phyloP scores from a whole-genome alignment of 2,797 vertebrate genomes.

The Falco berigora region DNA sequence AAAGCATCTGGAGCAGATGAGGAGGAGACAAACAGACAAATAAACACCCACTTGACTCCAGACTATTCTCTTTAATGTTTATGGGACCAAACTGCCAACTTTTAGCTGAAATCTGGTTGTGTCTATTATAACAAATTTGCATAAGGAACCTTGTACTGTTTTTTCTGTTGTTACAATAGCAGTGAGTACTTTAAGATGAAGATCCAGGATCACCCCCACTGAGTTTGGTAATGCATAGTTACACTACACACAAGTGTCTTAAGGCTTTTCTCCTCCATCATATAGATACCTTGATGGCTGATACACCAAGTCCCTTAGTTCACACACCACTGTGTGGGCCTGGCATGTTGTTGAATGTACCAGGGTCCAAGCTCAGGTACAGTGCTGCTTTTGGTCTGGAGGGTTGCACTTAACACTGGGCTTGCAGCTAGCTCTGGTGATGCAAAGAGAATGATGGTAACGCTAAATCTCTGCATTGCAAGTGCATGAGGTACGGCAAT shows the following conservation, averaged over 20 bases:
- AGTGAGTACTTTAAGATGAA: neutral
- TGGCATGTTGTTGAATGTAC: fast-evolving
- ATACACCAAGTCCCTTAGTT: neutral
- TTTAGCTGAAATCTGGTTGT: neutral
- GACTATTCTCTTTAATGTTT: neutral
- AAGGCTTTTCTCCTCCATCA: neutral
- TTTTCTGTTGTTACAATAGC: neutral
- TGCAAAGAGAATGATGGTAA: neutral
- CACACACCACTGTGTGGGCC: neutral
- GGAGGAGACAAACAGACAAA: neutral
- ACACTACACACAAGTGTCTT: neutral
- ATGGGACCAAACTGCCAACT: neutral
- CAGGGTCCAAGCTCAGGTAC: neutral
- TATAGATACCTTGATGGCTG: too few species aligned
- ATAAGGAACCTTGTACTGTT: neutral
- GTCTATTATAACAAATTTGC: neutral
- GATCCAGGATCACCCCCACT: neutral
- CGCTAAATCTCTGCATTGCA: neutral
- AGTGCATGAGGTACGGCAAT: neutral
- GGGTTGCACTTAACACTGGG: neutral
- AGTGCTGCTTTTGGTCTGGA: neutral
- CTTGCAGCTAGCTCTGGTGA: neutral
- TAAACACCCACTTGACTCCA: neutral
- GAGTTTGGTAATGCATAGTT: neutral
- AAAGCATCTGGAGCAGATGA: neutral